Evolutionary conservation across 2,113 vertebrate species (phyloP).

Genomic region (Camelus dromedarius): DNA sequence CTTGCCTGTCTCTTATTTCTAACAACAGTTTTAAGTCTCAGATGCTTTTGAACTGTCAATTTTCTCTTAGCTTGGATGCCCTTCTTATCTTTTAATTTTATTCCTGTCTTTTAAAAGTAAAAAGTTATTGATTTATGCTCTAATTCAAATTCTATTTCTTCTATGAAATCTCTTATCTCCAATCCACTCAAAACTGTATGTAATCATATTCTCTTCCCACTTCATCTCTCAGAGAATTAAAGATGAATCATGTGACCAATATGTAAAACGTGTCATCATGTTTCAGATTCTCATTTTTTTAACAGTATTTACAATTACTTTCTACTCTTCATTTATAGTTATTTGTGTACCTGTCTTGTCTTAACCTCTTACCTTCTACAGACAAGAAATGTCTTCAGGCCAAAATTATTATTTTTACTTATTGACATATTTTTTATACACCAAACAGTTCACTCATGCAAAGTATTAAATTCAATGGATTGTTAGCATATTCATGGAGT

Average conservation of each 20-base stretch:
- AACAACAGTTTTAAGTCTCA: conserved; percentile 39
- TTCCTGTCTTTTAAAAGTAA: not conserved
- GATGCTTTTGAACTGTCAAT: not conserved
- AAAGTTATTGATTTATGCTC: conserved; percentile 16
- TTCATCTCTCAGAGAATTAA: conserved; percentile 14
- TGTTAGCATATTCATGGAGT: not conserved
- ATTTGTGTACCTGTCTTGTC: not conserved
- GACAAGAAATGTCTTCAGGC: not conserved
- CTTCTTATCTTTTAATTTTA: not conserved
- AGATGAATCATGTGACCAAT: not conserved
- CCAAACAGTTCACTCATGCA: not conserved
- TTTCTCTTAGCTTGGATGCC: not conserved
- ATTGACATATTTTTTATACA: not conserved
- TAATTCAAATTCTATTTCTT: conserved; percentile 19
- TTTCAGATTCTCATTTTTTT: conserved; percentile 29
- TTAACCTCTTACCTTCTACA: not conserved
- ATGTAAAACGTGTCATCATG: not conserved
- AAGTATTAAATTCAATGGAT: not conserved
- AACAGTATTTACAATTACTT: not conserved
- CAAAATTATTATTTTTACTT: conserved; percentile 29
- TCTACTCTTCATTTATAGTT: conserved; percentile 27
- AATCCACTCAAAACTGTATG: not conserved
- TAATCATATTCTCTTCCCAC: not conserved
- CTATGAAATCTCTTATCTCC: not conserved
- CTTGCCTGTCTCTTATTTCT: conserved; percentile 17